phyloP scores from a whole-genome alignment of 2,113 vertebrate species.

The Phaethornis superciliosus region DNA sequence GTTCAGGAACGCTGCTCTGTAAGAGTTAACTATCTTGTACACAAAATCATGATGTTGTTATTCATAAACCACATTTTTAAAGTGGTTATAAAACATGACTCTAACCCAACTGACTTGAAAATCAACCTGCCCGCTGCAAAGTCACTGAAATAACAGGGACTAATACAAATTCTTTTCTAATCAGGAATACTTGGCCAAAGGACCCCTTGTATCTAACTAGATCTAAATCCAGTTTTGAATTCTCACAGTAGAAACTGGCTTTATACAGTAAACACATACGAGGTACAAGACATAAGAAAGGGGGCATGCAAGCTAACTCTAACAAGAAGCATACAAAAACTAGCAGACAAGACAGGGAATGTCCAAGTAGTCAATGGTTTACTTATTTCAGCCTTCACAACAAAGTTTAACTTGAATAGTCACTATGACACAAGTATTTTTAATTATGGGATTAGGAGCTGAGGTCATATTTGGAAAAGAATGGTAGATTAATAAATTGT shows the following conservation, averaged over 20 bases:
- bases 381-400: background rate
- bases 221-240: background rate
- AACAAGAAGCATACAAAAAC: background rate
- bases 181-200: background rate
- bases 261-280: background rate
- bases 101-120: background rate
- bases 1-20: background rate
- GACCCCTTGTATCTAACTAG: background rate
- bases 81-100: background rate
- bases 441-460: background rate
- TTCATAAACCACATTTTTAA: background rate
- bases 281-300: background rate
- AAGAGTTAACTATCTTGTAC: background rate
- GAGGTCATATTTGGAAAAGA: constrained; percentile 7
- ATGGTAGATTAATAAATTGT: background rate
- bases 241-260: background rate
- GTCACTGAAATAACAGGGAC: background rate
- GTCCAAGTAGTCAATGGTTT: background rate
- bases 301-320: background rate
- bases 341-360: background rate
- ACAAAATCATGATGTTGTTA: background rate
- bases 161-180: background rate
- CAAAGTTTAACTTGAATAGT: background rate
- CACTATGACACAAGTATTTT: background rate
- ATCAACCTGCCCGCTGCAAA: fast-evolving